Conservation (phyloP, 2,113 vertebrate species). For the Edolisoma coerulescens region DNA sequence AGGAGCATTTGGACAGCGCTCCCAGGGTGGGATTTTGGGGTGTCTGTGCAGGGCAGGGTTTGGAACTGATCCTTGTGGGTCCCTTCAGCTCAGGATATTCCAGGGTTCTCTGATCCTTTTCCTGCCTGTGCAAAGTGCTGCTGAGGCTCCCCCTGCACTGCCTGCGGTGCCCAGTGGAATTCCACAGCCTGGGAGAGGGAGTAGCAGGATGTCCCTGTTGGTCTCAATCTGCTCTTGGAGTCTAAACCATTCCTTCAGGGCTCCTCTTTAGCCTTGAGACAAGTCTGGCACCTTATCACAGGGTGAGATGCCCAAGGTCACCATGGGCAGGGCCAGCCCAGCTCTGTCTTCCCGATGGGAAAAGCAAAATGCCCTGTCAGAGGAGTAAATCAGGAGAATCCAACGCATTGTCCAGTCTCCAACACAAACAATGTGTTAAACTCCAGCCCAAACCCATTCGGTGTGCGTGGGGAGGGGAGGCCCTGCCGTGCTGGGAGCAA, state of each 20-base stretch:
- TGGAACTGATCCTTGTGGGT: neutral
- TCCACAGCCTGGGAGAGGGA: neutral
- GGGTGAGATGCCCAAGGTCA: neutral
- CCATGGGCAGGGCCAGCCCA: neutral
- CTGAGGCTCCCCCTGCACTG: neutral
- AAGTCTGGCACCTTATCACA: accelerated
- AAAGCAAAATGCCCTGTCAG: neutral
- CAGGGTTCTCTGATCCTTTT: neutral
- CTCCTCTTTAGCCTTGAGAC: neutral
- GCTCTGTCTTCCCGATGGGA: neutral
- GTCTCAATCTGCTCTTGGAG: neutral
- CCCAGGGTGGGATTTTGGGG: neutral
- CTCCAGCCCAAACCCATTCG: neutral
- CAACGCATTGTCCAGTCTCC: neutral
- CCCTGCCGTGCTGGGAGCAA: neutral
- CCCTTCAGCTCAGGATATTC: neutral
- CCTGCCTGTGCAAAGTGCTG: neutral
- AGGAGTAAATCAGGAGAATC: accelerated
- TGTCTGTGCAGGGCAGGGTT: neutral
- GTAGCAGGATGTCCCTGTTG: neutral
- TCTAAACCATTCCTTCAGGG: neutral
- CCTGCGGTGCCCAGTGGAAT: neutral
- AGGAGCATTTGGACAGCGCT: accelerated
- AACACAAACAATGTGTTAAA: accelerated
- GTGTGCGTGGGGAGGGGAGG: accelerated